Conservation (phyloP, 2,113 vertebrate genomes). For the Theristicus caerulescens region DNA sequence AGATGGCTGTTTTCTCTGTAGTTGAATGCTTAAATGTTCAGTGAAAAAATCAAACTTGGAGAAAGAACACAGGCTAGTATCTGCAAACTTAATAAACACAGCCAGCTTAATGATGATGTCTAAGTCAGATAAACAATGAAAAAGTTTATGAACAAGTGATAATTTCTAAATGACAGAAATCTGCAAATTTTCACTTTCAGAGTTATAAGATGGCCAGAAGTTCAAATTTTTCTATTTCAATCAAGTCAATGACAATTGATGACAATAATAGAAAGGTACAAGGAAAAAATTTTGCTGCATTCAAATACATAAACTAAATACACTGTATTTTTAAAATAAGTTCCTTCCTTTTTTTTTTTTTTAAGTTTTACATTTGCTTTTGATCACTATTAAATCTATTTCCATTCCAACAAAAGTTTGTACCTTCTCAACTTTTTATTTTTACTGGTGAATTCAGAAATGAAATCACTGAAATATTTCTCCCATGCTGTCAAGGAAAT, state of each 20-base stretch:
- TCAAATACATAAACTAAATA: not conserved
- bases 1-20: not conserved
- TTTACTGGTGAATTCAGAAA: not conserved
- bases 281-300: not conserved
- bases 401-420: not conserved
- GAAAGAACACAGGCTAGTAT: not conserved
- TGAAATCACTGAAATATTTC: not conserved
- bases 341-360: not conserved
- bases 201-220: not conserved
- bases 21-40: not conserved
- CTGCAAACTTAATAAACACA: not conserved
- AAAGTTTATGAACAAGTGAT: not conserved
- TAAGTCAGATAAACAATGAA: not conserved
- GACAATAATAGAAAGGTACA: not conserved
- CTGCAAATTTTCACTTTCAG: not conserved
- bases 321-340: not conserved
- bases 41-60: not conserved
- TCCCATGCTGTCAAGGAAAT: not conserved
- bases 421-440: not conserved
- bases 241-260: not conserved
- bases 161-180: not conserved
- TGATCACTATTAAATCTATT: not conserved
- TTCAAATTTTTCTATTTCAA: not conserved
- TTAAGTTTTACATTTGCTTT: not conserved
- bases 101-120: not conserved